phyloP scores from a whole-genome alignment of 2,797 vertebrate species.

The Pagetopsis macropterus region DNA sequence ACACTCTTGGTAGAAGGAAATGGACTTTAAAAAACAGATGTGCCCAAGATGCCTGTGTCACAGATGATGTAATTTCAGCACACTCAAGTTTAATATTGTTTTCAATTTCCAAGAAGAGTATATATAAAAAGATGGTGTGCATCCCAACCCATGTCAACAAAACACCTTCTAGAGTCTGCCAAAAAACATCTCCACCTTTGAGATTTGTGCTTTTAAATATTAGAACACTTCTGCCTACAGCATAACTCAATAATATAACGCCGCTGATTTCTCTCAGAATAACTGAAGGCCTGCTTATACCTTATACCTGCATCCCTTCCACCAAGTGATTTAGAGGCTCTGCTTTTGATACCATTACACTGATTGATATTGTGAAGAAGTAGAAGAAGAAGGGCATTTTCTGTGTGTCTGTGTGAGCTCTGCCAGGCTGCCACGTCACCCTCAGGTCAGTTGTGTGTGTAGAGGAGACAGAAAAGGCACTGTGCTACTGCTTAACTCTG shows the following conservation, averaged over 20 bases:
- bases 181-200: conserved; percentile 36
- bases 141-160: conserved; percentile 44
- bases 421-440: conserved; percentile 35
- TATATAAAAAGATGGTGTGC: conserved; percentile 48
- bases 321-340: background rate
- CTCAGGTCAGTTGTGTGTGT: conserved; percentile 45
- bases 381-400: conserved; percentile 3
- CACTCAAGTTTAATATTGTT: conserved; percentile 69
- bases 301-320: background rate
- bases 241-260: conserved; percentile 30
- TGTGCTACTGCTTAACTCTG: conserved; percentile 50
- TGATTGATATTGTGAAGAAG: background rate
- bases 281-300: background rate
- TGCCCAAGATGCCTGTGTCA: conserved; percentile 46
- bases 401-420: conserved; percentile 15
- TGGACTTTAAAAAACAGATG: conserved; percentile 28
- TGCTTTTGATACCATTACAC: conserved; percentile 3
- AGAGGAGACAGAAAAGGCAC: conserved; percentile 54
- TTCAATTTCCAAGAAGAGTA: conserved; percentile 59
- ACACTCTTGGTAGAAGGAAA: conserved; percentile 45
- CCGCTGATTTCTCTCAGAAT: conserved; percentile 25
- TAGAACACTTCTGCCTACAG: conserved; percentile 23
- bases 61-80: conserved; percentile 64
- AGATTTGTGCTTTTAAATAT: conserved; percentile 62
- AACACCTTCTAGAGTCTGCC: conserved; percentile 44